Conservation (phyloP, 2,888 invertebrate genomes). For the Eumacrocentrus americanus region DNA sequence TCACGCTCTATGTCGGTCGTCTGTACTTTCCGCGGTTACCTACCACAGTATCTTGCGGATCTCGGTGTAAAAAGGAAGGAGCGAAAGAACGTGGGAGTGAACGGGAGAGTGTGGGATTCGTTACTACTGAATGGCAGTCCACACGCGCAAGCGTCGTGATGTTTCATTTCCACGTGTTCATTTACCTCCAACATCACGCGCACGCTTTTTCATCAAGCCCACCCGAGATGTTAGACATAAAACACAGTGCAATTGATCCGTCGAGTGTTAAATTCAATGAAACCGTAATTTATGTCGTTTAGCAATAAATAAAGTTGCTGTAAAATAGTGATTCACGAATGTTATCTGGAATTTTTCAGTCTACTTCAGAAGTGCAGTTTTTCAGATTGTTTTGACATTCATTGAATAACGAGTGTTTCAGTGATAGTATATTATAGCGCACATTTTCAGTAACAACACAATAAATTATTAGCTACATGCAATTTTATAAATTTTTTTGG, state of each 20-base stretch:
- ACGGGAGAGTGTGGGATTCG: slow-evolving; percentile 3
- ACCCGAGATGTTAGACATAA: too few relatives aligned
- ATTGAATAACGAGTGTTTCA: neutral
- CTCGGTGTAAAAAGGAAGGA: slow-evolving; percentile 1
- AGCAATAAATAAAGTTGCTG: neutral
- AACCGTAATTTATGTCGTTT: neutral
- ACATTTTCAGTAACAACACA: neutral
- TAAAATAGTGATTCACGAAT: neutral
- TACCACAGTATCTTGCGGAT: slow-evolving; percentile 8
- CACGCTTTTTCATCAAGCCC: too few relatives aligned
- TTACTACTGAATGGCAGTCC: slow-evolving; percentile 10
- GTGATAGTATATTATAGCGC: neutral
- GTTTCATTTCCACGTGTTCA: slow-evolving; percentile 14
- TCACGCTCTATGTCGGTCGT: neutral
- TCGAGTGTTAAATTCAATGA: neutral
- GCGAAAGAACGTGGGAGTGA: slow-evolving; percentile 5
- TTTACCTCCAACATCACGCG: neutral
- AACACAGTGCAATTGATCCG: too few relatives aligned
- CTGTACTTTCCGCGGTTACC: slow-evolving; percentile 5
- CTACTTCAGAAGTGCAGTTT: neutral
- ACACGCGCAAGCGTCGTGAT: slow-evolving; percentile 8
- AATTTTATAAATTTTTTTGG: neutral
- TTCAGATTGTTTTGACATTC: neutral
- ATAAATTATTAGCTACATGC: neutral
- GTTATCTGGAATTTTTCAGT: neutral